phyloP scores from a whole-genome alignment of 2,113 vertebrate species.

The Vanacampus margaritifer region DNA sequence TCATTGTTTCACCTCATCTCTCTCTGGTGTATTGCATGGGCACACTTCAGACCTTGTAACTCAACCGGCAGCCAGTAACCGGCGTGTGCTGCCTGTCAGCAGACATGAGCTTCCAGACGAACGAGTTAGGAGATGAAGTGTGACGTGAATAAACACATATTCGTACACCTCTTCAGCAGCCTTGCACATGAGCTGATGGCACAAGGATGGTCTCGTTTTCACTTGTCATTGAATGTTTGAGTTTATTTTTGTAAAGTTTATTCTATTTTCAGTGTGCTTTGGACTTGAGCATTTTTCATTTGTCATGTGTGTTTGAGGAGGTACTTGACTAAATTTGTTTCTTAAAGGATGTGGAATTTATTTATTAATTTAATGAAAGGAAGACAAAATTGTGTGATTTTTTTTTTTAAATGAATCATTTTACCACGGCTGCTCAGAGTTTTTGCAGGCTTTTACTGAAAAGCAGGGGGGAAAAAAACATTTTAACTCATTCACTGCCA shows the following conservation, averaged over 20 bases:
- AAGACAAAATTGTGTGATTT: conserved; percentile 19
- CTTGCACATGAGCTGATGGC: not conserved
- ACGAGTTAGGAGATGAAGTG: conserved; percentile 33
- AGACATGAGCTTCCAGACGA: conserved; percentile 25
- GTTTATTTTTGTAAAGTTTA: not conserved
- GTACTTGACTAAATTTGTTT: not conserved
- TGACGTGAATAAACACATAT: conserved; percentile 30
- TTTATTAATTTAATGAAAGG: not conserved
- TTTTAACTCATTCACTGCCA: too few species aligned
- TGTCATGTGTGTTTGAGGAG: not conserved
- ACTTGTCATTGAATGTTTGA: not conserved
- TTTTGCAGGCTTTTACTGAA: conserved; percentile 22
- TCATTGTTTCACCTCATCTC: not conserved
- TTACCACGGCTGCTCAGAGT: conserved; percentile 3
- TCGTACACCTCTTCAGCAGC: not conserved
- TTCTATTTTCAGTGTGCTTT: too few species aligned
- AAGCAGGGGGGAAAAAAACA: too few species aligned
- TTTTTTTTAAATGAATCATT: conserved; percentile 18
- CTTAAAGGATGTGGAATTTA: conserved; percentile 1
- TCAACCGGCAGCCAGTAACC: conserved; percentile 20
- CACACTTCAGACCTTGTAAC: conserved; percentile 16
- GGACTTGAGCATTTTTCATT: not conserved
- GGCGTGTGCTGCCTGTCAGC: conserved; percentile 10
- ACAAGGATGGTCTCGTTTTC: not conserved
- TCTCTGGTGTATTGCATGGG: not conserved